Conservation (phyloP, 2,797 vertebrate species). For the Anabacerthia variegaticeps region DNA sequence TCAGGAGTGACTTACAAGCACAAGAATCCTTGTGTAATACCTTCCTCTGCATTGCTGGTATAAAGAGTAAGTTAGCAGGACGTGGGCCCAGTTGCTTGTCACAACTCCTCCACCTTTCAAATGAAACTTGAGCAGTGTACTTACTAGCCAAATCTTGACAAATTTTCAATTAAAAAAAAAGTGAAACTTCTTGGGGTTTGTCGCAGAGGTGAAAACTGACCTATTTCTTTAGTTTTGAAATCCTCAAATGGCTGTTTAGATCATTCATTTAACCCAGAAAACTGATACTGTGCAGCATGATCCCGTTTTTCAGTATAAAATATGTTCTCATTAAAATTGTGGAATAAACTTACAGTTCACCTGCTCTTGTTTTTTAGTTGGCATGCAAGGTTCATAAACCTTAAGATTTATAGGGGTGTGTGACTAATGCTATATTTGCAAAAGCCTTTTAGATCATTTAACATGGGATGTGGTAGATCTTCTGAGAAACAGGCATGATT, state of each 20-base stretch:
- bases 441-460: neutral
- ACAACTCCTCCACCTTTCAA: neutral
- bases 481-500: neutral
- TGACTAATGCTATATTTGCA: neutral
- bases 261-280: neutral
- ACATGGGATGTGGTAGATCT: neutral
- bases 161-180: neutral
- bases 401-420: neutral
- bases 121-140: neutral
- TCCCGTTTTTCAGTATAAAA: neutral
- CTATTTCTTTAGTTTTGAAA: neutral
- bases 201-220: neutral
- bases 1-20: neutral
- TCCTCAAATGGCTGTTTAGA: neutral
- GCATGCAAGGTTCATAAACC: neutral
- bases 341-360: neutral
- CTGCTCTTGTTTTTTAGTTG: neutral
- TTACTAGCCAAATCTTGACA: neutral
- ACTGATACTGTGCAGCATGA: neutral
- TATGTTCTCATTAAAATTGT: neutral
- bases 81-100: neutral
- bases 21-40: neutral
- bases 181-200: neutral
- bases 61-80: neutral
- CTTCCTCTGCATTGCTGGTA: neutral